Percentiles rank a stretch among this genome's conserved stretches.
Conservation (phyloP, 2,797 vertebrate genomes). For the Ciconia nigra region DNA sequence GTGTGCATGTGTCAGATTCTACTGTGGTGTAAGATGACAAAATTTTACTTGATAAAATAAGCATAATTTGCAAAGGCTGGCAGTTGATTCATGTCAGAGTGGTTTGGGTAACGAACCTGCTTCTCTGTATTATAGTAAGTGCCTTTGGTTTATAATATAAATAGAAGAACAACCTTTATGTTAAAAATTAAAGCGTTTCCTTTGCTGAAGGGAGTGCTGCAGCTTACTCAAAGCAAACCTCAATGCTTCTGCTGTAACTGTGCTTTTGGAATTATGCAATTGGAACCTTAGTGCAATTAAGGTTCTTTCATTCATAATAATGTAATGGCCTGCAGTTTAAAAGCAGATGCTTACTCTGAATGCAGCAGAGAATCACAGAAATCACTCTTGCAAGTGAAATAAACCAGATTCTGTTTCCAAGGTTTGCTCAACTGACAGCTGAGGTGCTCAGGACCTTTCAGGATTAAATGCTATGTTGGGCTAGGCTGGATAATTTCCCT, state of each 20-base stretch:
- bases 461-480: neutral
- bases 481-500: neutral
- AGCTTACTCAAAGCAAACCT: neutral
- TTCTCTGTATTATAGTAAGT: neutral
- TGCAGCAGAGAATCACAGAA: neutral
- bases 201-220: neutral
- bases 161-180: neutral
- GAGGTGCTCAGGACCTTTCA: neutral
- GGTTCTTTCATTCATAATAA: neutral
- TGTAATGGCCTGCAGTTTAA: neutral
- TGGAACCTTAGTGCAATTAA: conserved; percentile 23
- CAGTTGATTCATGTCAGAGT: neutral
- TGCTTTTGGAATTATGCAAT: neutral
- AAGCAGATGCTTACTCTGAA: neutral
- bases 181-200: neutral
- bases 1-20: neutral
- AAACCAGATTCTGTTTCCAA: neutral
- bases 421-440: neutral
- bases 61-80: neutral
- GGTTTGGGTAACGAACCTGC: neutral
- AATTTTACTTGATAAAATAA: neutral
- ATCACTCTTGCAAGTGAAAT: neutral
- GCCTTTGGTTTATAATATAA: neutral
- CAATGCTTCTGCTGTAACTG: neutral
- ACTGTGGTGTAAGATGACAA: neutral